Conservation (phyloP, 2,888 invertebrate genomes). For the Azorinus chamasolen region DNA sequence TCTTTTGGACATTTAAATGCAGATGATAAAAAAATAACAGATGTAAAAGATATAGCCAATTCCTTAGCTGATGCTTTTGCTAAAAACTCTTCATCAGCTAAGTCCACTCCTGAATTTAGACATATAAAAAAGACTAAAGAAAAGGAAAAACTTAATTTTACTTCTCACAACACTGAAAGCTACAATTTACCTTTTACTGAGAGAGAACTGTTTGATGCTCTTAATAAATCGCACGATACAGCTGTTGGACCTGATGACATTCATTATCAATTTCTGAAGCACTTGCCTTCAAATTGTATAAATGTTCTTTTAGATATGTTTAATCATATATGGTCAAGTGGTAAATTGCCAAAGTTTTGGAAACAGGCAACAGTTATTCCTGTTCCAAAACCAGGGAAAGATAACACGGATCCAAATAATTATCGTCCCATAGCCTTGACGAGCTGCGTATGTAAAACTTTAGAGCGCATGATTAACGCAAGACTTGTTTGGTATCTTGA, state of each 20-base stretch:
- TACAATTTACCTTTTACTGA: too few species aligned
- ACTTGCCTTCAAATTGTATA: constrained; percentile 11
- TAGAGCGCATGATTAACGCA: constrained; percentile 70
- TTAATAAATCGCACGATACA: constrained; percentile 15
- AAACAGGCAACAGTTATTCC: constrained; percentile 50
- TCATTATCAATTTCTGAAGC: constrained; percentile 38
- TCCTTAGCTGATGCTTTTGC: too few species aligned
- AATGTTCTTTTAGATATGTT: constrained; percentile 17
- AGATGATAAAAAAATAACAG: too few species aligned
- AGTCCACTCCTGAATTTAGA: too few species aligned
- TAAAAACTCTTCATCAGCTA: too few species aligned
- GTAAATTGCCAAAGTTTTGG: constrained; percentile 46
- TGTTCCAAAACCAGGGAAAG: constrained; percentile 59
- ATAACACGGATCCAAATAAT: constrained; percentile 56
- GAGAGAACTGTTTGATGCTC: neutral
- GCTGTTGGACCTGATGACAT: constrained; percentile 36
- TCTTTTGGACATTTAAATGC: too few species aligned
- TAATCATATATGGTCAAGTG: constrained; percentile 50
- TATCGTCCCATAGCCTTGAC: constrained; percentile 74
- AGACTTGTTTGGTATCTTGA: constrained; percentile 67
- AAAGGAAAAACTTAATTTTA: too few species aligned
- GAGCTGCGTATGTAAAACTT: constrained; percentile 71
- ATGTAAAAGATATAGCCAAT: too few species aligned
- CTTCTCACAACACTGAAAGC: too few species aligned
- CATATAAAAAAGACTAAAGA: too few species aligned